Evolutionary conservation across 92 coral and sea anemone species (phyloP), one percentile per base, ranked within the genome.

Genomic region (Phenganax marumi): DNA sequence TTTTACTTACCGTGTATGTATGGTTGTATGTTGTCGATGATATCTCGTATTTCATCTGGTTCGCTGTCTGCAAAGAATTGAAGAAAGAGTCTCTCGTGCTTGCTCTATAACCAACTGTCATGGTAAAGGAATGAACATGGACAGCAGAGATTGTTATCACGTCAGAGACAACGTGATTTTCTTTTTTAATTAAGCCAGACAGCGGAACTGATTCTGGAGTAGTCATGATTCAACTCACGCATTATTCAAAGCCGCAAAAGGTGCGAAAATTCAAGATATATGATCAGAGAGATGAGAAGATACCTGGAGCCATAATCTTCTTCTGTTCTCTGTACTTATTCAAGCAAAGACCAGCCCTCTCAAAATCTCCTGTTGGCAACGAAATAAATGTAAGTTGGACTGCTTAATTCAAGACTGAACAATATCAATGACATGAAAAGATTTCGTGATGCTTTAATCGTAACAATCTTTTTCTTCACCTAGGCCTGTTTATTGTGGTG

Each of bases 271-370:
- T 68, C 10, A 8, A 22, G 25, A 18, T 12, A 14, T 9, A 68
- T 66, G 17, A 25, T 33, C 17, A 70, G 12, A 17, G 12, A 33
- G 53, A 51, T 14, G 21, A 17, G 11, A 74, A 19, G 89, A 81
- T 63, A 93, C 97, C 97, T 23, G 97, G 97, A 6, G 97, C 97
- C 85, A 93, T 93, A 2, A 87, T 91, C 73, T 77, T 85, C 76
- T 93, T 93, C 69, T 92, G 97, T 60, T 87, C 83, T 87, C 97
- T 87, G 64, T 93, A 92, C 22, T 83, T 85, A 68, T 86, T 86
- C 77, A 93, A 80, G 48, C 97, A 92, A 68, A 81, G 66, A 25
- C 93, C 97, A 86, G 92, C 73, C 60, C 85, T 81, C 81, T 86
- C 88, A 60, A 93, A 76, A 72, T 93, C 90, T 18, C 97, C 97